phyloP scores from a whole-genome alignment of 2,113 vertebrate species.

The Anolis sagrei region DNA sequence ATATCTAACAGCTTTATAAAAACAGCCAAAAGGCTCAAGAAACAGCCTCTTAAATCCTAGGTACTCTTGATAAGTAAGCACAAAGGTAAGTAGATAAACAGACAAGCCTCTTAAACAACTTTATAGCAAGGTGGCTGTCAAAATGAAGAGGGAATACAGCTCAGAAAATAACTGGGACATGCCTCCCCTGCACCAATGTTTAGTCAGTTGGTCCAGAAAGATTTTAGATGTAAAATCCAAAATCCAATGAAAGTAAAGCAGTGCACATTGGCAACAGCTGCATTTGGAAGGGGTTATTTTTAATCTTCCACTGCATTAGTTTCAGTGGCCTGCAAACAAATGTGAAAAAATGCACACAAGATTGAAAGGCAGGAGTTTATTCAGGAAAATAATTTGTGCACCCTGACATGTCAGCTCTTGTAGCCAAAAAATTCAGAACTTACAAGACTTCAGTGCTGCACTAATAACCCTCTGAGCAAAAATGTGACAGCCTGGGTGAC shows the following conservation, averaged over 20 bases:
- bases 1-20: slow-evolving; percentile 20
- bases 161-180: background rate
- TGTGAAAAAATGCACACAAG: background rate
- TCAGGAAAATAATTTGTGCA: too few species aligned
- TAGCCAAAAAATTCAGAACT: background rate
- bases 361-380: background rate
- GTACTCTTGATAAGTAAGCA: background rate
- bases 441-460: background rate
- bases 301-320: background rate
- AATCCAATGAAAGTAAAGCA: background rate
- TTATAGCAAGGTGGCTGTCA: background rate
- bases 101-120: background rate
- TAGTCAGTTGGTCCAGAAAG: background rate
- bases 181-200: background rate
- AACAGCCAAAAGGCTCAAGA: background rate
- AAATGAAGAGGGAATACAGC: background rate
- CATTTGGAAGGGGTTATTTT: background rate
- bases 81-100: too few species aligned
- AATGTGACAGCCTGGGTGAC: slow-evolving; percentile 5
- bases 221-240: background rate
- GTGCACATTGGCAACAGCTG: background rate
- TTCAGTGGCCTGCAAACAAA: background rate
- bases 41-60: background rate
- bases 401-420: background rate
- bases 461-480: too few species aligned